Percentiles rank a stretch among this genome's conserved stretches.
Conservation (phyloP, 1,140 invertebrate genomes). For the Macrosteles quadrilineatus region DNA sequence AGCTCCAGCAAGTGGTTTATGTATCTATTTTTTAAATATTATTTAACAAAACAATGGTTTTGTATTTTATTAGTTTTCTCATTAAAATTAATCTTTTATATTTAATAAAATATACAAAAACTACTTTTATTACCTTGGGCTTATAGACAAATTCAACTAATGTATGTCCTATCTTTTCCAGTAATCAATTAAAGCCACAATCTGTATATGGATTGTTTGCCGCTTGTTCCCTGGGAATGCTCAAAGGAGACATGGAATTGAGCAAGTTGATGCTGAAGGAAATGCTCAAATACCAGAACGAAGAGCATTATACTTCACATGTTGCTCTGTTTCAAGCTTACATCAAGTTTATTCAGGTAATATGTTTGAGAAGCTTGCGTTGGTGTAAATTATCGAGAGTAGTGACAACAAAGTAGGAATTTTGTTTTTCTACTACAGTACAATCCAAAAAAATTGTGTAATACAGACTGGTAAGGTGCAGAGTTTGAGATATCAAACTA, state of each 20-base stretch:
- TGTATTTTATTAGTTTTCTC: too few species aligned
- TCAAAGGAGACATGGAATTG: conserved; percentile 64
- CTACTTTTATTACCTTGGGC: too few species aligned
- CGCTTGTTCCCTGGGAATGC: conserved; percentile 65
- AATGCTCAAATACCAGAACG: conserved; percentile 54
- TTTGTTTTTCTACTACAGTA: neutral
- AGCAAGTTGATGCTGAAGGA: conserved; percentile 64
- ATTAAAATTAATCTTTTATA: too few species aligned
- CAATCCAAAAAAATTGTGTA: too few species aligned
- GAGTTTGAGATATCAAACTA: too few species aligned
- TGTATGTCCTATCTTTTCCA: neutral
- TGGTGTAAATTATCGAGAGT: neutral
- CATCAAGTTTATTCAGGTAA: conserved; percentile 47
- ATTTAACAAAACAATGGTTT: too few species aligned
- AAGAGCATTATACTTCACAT: conserved; percentile 54
- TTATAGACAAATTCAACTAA: too few species aligned
- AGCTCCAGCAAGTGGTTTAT: too few species aligned
- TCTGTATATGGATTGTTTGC: conserved; percentile 66
- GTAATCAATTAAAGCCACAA: conserved; percentile 47
- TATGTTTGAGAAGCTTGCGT: neutral
- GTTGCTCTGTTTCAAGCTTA: conserved; percentile 56
- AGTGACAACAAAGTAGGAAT: too few species aligned
- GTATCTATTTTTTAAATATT: too few species aligned
- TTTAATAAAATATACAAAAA: too few species aligned
- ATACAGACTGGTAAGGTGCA: too few species aligned